Percentiles rank a stretch among this genome's conserved stretches.
phyloP scores from a whole-genome alignment of 2,113 vertebrate species.

The Cairina moschata region DNA sequence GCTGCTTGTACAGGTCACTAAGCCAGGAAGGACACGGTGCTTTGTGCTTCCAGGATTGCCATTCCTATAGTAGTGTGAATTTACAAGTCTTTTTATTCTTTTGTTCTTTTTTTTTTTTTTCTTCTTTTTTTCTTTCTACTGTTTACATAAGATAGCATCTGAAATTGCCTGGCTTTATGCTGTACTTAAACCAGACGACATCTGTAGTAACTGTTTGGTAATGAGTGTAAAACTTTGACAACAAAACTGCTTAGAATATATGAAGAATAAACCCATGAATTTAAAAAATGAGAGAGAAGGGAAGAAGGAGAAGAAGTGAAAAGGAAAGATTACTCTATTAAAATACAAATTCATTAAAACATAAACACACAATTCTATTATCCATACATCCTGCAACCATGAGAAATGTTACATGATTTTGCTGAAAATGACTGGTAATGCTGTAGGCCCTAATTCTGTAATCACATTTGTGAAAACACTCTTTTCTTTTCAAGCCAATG shows the following conservation, averaged over 20 bases:
- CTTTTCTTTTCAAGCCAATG: background rate
- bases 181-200: conserved; percentile 27
- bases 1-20: background rate
- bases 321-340: background rate
- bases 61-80: background rate
- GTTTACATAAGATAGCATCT: background rate
- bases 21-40: rapidly evolving
- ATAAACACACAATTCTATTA: background rate
- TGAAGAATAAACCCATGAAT: background rate
- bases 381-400: background rate
- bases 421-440: background rate
- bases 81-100: background rate
- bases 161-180: conserved; percentile 32
- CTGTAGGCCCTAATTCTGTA: background rate
- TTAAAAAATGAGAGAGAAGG: background rate
- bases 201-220: background rate
- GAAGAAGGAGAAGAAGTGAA: background rate
- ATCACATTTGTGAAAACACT: background rate
- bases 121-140: background rate
- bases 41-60: background rate
- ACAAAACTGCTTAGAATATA: background rate
- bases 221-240: background rate
- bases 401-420: background rate
- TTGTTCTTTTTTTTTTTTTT: background rate
- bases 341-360: background rate